Base-by-base conservation (phyloP, 2,113 vertebrate species). In the Chlorocebus sabaeus region DNA sequence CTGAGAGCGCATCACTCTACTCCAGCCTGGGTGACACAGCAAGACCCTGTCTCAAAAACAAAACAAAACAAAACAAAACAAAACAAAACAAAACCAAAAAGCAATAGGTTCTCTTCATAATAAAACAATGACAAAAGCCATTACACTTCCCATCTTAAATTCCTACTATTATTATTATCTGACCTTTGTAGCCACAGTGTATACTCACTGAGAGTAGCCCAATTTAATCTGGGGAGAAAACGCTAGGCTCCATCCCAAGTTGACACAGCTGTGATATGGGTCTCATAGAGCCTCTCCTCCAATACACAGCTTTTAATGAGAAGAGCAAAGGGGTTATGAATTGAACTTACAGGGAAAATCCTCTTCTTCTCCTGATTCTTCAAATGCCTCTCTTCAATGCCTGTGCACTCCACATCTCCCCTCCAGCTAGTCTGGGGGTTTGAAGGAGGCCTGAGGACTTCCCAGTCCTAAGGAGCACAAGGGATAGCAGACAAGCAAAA, bases 331-430 rank as follows among this genome's bases (percentile, higher is more conserved):
- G 3, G 9, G 6, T 57, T 43, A 7, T 13, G 75, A 17, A 30
- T 0, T 59, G 79, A 83, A 5, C 70, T 4, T 4, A 17, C 25
- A 6, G 8, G 23, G 25, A 8, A 1, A 20, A 32, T 7, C 2
- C 43, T 38, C 8, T 68, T 81, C 43, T 16, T 85, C 17, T 3
- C 30, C 0, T 0, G 23, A 5, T 16, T 30, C 30, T 30, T 0
- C 17, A 14, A 1, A 43, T 3, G 1, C 9, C n/a, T 20, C 13
- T 48, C 25, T 10, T 27, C 5, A 4, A 6, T 12, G 8, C 20
- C 43, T 67, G 6, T 14, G 32, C 1, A 16, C 2, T 0, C 22
- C 20, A 0, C 11, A 0, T 17, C 32, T 30, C 23, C 14, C 12
- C 30, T 35, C 6, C 30, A 67, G 32, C 7, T 23, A 13, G 6